These are phyloP conservation scores for Cheirogaleus medius DNA, from an alignment of 2,113 vertebrate genomes.

Conservation along the genomic window DNA sequence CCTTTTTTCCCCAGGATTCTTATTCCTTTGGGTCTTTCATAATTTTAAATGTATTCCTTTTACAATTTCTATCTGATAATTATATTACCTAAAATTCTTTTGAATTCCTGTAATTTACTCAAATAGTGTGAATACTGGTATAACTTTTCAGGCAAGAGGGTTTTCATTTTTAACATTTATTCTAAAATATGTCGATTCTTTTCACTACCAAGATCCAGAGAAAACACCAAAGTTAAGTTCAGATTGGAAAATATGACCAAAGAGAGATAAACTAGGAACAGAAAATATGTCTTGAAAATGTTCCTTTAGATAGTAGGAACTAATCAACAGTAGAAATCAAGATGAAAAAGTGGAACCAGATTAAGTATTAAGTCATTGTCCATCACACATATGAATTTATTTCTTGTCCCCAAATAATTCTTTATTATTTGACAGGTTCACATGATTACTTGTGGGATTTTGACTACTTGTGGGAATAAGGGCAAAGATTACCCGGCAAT, in stretches of 20 bases:
- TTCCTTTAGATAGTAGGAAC: background rate
- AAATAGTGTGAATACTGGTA: background rate
- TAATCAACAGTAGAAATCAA: background rate
- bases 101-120: background rate
- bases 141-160: background rate
- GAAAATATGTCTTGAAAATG: background rate
- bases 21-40: background rate
- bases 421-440: background rate
- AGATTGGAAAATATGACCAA: background rate
- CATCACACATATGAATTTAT: background rate
- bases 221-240: background rate
- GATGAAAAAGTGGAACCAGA: background rate
- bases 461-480: background rate
- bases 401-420: background rate
- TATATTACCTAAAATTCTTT: background rate
- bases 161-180: background rate
- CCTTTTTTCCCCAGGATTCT: background rate
- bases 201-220: background rate
- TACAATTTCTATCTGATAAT: background rate
- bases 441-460: background rate
- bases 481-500: background rate
- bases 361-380: background rate
- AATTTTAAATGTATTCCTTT: background rate
- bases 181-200: background rate
- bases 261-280: background rate